Evolutionary conservation across 1,140 invertebrate species (phyloP).

Genomic region (Cardiocondyla obscurior): DNA sequence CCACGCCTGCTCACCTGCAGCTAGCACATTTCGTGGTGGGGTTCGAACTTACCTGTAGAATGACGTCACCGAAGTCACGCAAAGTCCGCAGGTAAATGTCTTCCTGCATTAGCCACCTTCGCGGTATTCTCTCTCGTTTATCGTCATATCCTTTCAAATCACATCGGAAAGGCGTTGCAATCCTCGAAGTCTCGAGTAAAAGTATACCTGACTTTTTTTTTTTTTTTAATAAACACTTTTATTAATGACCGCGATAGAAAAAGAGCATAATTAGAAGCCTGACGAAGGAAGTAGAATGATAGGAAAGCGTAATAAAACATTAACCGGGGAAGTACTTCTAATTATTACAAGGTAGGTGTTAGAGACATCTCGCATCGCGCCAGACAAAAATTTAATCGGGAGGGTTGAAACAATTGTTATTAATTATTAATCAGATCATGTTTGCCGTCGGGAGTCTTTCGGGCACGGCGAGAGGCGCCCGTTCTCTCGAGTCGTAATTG

Average conservation of each 20-base stretch:
- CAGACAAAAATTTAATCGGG: not conserved
- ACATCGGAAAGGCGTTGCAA: not conserved
- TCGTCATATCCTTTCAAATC: slow-evolving; percentile 12
- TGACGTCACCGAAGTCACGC: slow-evolving; percentile 80
- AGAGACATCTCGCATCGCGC: not conserved
- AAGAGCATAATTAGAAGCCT: not conserved
- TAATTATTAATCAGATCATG: not conserved
- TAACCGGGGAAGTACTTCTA: no score
- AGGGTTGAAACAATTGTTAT: not conserved
- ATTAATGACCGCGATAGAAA: not conserved
- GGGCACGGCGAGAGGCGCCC: not conserved
- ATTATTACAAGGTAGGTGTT: no score
- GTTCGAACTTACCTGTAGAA: slow-evolving; percentile 70
- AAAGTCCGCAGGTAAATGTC: slow-evolving; percentile 54
- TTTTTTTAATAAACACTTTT: not conserved
- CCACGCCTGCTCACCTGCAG: slow-evolving; percentile 79
- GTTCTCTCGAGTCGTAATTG: slow-evolving; percentile 1
- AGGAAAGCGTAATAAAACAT: no score
- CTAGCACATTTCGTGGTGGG: slow-evolving; percentile 64
- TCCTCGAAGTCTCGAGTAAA: not conserved
- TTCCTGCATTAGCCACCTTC: slow-evolving; percentile 12
- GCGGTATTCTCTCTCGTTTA: slow-evolving; percentile 51
- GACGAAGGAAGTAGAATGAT: no score
- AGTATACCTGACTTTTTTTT: not conserved
- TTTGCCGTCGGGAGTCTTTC: not conserved